Evolutionary conservation across 37 sponge, comb jelly and placozoan species (phyloP), one percentile per base, ranked within the genome.

Genomic region (Spongilla lacustris): DNA sequence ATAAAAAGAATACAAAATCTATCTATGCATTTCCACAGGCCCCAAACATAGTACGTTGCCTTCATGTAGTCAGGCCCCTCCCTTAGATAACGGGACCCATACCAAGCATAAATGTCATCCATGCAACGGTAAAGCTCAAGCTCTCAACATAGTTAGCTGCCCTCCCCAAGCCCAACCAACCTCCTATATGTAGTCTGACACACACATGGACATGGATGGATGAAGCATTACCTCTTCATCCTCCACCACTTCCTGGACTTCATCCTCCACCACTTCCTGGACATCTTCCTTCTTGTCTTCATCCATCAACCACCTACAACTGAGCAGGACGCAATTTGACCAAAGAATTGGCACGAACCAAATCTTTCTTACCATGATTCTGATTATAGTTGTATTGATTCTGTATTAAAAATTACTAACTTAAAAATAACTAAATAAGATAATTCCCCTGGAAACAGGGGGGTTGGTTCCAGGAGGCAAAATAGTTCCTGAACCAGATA

Each of bases 91-190:
- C 58, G 58, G 58, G 58, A 58, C 58, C 58, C 58, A 58, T 58
- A 58, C 58, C 58, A 58, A 58, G 58, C 58, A 58, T 58, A 58
- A 58, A 58, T 58, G 58, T 58, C 58, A 58, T 58, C 58, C 58
- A 58, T 58, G 58, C 58, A 58, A 58, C 58, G 58, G 58, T 58
- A 58, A 58, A 58, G 58, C 58, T 58, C 58, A 58, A 58, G 58
- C 58, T 58, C 58, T 58, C 58, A 58, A 58, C 58, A 58, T 58
- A 58, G 58, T 58, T 58, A 58, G 58, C 58, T 58, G 58, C 58
- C 58, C 58, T 58, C 58, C 58, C 58, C 58, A 58, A 58, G 58
- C 58, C 58, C 58, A 58, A 58, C 58, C 58, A 58, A 58, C 58
- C 58, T 58, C 58, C 58, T 58, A 58, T 58, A 58, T 58, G 58